phyloP scores from a whole-genome alignment of 2,888 invertebrate genomes.

The Eurois occulta region DNA sequence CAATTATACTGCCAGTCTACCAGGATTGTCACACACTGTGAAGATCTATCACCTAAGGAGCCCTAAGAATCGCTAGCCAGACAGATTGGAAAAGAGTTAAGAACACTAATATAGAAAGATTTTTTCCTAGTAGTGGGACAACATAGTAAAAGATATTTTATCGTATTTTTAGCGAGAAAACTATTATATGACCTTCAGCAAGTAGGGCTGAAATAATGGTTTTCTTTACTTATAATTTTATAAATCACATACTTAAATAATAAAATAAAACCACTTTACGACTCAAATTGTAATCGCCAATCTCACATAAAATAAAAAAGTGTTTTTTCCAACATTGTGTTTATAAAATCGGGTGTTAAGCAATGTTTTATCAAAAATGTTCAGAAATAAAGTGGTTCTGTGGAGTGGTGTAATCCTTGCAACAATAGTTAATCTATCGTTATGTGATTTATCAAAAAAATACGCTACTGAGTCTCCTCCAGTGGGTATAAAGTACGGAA shows the following conservation, averaged over 20 bases:
- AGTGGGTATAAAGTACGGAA: slow-evolving; percentile 5
- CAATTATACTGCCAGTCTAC: not conserved
- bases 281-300: slow-evolving; percentile 35
- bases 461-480: not conserved
- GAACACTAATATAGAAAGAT: not conserved
- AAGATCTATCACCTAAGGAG: not conserved
- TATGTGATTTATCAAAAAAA: not conserved
- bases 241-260: not conserved
- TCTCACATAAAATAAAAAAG: slow-evolving; percentile 18
- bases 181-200: too few species aligned
- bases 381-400: slow-evolving; percentile 33
- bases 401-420: slow-evolving; percentile 27
- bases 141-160: not conserved
- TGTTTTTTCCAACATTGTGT: not conserved
- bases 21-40: not conserved
- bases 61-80: not conserved
- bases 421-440: slow-evolving; percentile 10
- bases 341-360: slow-evolving; percentile 22
- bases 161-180: not conserved
- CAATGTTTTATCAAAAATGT: slow-evolving; percentile 41
- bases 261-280: slow-evolving; percentile 50
- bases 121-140: not conserved
- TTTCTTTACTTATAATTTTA: not conserved
- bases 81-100: not conserved
- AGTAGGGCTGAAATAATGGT: not conserved